Base-by-base conservation (phyloP, 2,797 vertebrate species). In the Ceyx erithaca region DNA sequence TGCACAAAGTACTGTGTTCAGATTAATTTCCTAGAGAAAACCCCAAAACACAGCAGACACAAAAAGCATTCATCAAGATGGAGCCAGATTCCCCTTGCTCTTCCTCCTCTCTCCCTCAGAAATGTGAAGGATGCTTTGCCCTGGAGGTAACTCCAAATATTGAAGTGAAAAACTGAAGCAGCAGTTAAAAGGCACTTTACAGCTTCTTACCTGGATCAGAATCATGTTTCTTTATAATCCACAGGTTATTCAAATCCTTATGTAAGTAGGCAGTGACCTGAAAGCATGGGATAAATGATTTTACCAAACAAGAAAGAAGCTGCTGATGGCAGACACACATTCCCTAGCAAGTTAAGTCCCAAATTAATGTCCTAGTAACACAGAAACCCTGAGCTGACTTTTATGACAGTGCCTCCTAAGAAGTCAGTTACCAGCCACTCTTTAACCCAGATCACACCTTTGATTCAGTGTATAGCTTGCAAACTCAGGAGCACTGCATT, bases 201-300 rank as follows among this genome's bases (percentile, higher is more conserved):
- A 63, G 33, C 41, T 94, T 63, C 52, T 99, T 97, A 99, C 99
- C 98, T 88, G 97, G 79, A 73, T 96, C 97, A 18, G 94, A 70
- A 80, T 98, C 97, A 54, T 94, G 97, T 92, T 97, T 99, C 96
- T 98, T 99, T 97, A 99, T 98, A 76, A 99, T 97, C 99, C 99
- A 99, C 85, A 99, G 80, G 93, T 99, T 99, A 97, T 99, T 99
- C 89, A 98, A 98, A 97, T 99, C 99, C 90, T 99, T 99, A 95
- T 99, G 99, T 72, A 99, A 98, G 95, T 99, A 99, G 25, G 99
- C 98, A 31, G 99, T 99, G 90, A 99, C 98, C 99, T 98, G 89
- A 78, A 93, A 94, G 52, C 59, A 96, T 12, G 94, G 19, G 15
- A 94, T 35, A 72, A 55, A 61, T 40, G 79, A 80, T 51, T 87